Conservation (phyloP, 2,888 invertebrate species). For the Prenolepis imparis region DNA sequence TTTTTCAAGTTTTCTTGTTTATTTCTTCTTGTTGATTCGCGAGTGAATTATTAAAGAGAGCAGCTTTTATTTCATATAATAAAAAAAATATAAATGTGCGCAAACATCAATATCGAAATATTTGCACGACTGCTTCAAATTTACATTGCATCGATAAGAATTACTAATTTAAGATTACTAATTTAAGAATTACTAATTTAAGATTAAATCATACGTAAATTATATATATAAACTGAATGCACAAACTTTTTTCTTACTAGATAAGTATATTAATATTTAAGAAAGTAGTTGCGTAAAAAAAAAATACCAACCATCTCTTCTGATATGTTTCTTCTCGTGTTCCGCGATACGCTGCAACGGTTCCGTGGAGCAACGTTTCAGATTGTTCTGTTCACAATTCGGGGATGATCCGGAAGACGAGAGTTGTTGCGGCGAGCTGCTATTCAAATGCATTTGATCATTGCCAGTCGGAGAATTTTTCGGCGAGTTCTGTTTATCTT, state of each 20-base stretch:
- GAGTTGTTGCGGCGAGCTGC: conserved; percentile 73
- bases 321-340: conserved; percentile 82
- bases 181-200: background rate
- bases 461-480: conserved; percentile 76
- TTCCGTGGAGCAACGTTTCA: conserved; percentile 82
- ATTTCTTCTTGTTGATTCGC: background rate
- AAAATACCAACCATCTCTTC: conserved; percentile 81
- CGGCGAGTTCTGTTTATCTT: conserved; percentile 80
- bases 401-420: conserved; percentile 63
- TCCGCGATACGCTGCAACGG: conserved; percentile 79
- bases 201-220: background rate
- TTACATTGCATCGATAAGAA: background rate
- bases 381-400: conserved; percentile 67
- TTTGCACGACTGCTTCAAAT: background rate
- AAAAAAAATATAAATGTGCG: background rate
- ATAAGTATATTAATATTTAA: background rate
- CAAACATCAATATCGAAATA: too few relatives aligned
- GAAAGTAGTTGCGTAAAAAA: background rate
- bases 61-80: background rate
- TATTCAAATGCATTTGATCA: conserved; percentile 72
- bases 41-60: background rate
- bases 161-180: background rate
- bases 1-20: background rate
- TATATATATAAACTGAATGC: too few relatives aligned
- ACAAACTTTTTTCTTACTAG: background rate